These are phyloP conservation scores for Chaenocephalus aceratus DNA, from an alignment of 2,113 vertebrate genomes.

Conservation along the genomic window DNA sequence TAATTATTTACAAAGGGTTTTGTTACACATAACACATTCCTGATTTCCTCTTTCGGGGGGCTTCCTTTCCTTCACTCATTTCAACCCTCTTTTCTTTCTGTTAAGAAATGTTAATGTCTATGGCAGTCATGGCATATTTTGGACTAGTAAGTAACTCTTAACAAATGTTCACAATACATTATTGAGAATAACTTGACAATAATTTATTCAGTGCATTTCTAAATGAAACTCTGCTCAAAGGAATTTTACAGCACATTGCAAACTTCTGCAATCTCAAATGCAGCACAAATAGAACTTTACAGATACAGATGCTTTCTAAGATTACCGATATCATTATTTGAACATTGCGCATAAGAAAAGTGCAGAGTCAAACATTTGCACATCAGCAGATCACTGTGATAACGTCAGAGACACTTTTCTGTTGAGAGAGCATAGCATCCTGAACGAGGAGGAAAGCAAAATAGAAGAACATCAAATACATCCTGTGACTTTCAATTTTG, in stretches of 20 bases:
- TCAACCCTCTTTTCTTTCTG: background rate
- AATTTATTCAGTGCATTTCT: constrained; percentile 6
- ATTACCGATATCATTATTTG: constrained; percentile 77
- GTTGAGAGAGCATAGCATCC: constrained; percentile 17
- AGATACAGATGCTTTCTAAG: constrained; percentile 63
- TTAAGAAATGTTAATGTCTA: background rate
- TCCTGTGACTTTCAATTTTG: too few relatives aligned
- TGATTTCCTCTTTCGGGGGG: background rate
- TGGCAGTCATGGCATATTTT: background rate
- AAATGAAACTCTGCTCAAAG: constrained; percentile 31
- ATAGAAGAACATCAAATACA: constrained; percentile 61
- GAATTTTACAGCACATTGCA: constrained; percentile 38
- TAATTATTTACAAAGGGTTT: background rate
- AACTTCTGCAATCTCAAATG: constrained; percentile 65
- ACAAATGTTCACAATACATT: background rate
- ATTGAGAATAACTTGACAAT: constrained; percentile 1
- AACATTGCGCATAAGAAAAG: constrained; percentile 65
- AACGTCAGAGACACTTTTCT: constrained; percentile 38
- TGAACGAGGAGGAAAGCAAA: constrained; percentile 47
- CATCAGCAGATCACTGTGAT: constrained; percentile 74
- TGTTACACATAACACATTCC: background rate
- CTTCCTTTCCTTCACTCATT: background rate
- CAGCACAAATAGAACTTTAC: constrained; percentile 56
- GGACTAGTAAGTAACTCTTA: constrained; percentile 10
- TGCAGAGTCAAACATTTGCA: constrained; percentile 67